Conservation (phyloP, 2,888 invertebrate genomes). For the Eulithis testata region DNA sequence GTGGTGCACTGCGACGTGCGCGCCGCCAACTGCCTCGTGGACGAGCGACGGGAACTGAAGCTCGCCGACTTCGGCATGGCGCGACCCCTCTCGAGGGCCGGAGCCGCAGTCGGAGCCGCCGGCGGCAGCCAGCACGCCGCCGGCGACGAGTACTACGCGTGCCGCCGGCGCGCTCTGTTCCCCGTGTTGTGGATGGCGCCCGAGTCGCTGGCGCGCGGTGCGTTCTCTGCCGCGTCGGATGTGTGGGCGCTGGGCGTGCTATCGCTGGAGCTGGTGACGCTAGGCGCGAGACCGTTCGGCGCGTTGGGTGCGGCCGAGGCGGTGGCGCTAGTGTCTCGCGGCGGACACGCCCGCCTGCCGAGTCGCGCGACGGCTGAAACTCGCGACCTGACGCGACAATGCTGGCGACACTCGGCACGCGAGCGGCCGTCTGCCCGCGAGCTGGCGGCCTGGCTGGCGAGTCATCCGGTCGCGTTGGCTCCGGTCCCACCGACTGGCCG, state of each 20-base stretch:
- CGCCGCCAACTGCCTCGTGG: slow-evolving; percentile 91
- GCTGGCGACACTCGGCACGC: slow-evolving; percentile 88
- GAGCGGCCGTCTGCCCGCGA: slow-evolving; percentile 88
- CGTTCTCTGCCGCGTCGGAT: slow-evolving; percentile 93
- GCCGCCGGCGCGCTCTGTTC: slow-evolving; percentile 91
- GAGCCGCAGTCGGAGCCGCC: slow-evolving; percentile 48
- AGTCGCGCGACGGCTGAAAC: slow-evolving; percentile 63
- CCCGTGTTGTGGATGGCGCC: slow-evolving; percentile 97
- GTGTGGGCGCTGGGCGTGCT: slow-evolving; percentile 95
- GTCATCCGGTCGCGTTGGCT: slow-evolving; percentile 83
- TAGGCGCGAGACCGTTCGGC: slow-evolving; percentile 94
- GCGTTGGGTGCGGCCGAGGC: slow-evolving; percentile 89
- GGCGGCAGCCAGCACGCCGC: no score
- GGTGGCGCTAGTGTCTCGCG: slow-evolving; percentile 84
- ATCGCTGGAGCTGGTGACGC: slow-evolving; percentile 92
- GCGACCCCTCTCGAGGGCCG: slow-evolving; percentile 74
- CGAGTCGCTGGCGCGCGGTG: slow-evolving; percentile 90
- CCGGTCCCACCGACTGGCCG: slow-evolving; percentile 46
- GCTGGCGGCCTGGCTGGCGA: slow-evolving; percentile 90
- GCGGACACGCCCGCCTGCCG: slow-evolving; percentile 88
- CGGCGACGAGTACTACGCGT: slow-evolving; percentile 92
- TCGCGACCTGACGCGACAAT: slow-evolving; percentile 87
- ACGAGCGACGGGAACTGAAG: slow-evolving; percentile 88
- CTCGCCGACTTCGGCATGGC: slow-evolving; percentile 96
- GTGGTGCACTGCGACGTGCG: slow-evolving; percentile 94